Percentiles rank a stretch among this genome's conserved stretches.
Conservation (phyloP, 2,888 invertebrate genomes). For the Thymelicus sylvestris region DNA sequence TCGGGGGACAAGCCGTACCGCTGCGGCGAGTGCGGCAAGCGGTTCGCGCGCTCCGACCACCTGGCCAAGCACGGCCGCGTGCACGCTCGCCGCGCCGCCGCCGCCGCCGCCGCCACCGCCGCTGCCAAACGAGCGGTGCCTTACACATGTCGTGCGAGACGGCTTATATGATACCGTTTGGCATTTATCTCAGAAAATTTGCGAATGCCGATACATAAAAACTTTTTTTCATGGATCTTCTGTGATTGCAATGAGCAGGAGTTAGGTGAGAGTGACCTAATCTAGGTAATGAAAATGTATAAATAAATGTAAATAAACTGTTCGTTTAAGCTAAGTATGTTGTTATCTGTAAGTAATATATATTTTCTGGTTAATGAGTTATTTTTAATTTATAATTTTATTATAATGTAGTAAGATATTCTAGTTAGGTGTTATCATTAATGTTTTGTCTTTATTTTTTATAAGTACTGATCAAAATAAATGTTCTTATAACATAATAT, state of each 20-base stretch:
- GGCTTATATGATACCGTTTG: conserved; percentile 17
- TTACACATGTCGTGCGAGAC: conserved; percentile 49
- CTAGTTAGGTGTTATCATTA: too few species aligned
- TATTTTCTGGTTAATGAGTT: too few species aligned
- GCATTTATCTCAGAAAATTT: neutral
- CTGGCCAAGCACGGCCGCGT: conserved; percentile 96
- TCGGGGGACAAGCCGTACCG: conserved; percentile 97
- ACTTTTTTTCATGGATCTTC: too few species aligned
- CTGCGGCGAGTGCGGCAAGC: conserved; percentile 94
- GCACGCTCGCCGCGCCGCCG: conserved; percentile 87
- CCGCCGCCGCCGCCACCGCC: conserved; percentile 63
- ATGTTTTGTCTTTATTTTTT: too few species aligned
- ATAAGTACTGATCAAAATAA: too few species aligned
- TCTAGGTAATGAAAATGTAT: neutral
- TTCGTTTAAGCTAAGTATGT: neutral
- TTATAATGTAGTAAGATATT: too few species aligned
- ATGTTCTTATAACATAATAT: too few species aligned
- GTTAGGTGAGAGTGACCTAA: neutral
- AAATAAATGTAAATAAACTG: neutral
- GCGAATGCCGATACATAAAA: too few species aligned
- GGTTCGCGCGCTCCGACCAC: conserved; percentile 97
- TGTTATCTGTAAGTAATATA: neutral
- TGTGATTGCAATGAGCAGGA: too few species aligned
- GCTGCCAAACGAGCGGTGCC: conserved; percentile 50
- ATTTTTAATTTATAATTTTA: too few species aligned